Percentiles rank a stretch among this genome's conserved stretches.
Conservation (phyloP, 1,140 invertebrate genomes). For the Bemisia tabaci region DNA sequence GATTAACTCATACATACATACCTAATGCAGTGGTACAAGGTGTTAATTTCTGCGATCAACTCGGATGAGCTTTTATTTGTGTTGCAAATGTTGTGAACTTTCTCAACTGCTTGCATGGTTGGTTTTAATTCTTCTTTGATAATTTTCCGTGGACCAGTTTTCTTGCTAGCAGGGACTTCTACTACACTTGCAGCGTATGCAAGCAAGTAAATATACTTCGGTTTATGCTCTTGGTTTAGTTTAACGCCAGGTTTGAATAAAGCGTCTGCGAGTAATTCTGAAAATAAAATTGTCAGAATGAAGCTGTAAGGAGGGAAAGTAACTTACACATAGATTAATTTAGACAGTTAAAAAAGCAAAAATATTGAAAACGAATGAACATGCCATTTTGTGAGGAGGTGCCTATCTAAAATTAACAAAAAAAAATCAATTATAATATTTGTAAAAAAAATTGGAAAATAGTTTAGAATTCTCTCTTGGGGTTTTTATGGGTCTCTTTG, state of each 20-base stretch:
- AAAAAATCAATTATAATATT: too few relatives aligned
- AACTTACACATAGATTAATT: too few relatives aligned
- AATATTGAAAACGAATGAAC: too few relatives aligned
- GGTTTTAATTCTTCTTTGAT: conserved; percentile 78
- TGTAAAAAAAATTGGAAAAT: too few relatives aligned
- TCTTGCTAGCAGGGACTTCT: conserved; percentile 54
- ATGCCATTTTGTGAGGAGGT: too few relatives aligned
- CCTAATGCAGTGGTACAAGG: conserved; percentile 82
- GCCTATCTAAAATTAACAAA: too few relatives aligned
- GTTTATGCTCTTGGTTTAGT: conserved; percentile 90
- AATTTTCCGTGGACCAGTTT: conserved; percentile 43
- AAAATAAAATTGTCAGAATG: conserved; percentile 33
- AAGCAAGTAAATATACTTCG: conserved; percentile 90
- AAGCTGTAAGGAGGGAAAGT: too few relatives aligned
- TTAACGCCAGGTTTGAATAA: conserved; percentile 87
- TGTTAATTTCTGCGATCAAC: conserved; percentile 75
- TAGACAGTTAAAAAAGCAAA: too few relatives aligned
- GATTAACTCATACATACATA: conserved; percentile 75
- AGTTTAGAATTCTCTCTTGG: too few relatives aligned
- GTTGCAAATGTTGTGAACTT: conserved; percentile 81
- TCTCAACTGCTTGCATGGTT: conserved; percentile 84
- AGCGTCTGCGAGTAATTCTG: conserved; percentile 83
- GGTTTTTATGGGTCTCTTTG: too few relatives aligned
- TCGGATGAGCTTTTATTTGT: conserved; percentile 85
- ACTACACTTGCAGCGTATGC: conserved; percentile 91